These are phyloP conservation scores for Pantherophis alleghaniensis DNA, from an alignment of 2,797 vertebrate genomes.

Conservation along the genomic window DNA sequence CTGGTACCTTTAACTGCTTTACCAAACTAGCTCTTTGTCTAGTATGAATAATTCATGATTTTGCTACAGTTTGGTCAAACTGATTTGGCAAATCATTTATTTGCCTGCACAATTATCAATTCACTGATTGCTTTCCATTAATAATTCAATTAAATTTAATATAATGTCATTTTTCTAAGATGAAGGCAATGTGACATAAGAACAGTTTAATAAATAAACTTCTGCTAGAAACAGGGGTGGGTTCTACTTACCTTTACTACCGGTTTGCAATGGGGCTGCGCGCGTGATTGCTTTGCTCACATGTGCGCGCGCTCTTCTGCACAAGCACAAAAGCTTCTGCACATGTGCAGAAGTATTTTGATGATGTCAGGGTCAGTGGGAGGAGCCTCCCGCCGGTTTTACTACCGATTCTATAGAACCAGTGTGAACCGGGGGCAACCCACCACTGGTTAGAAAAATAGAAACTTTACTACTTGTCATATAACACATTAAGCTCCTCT, in stretches of 20 bases:
- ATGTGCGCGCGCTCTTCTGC: no score
- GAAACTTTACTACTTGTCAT: not conserved
- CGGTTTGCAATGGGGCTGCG: no score
- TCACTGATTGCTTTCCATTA: not conserved
- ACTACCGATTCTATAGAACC: no score
- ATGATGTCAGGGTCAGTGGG: no score
- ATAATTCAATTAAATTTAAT: not conserved
- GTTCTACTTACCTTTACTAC: no score
- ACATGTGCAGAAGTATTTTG: no score
- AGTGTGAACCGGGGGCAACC: no score
- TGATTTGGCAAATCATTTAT: not conserved
- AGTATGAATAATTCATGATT: not conserved
- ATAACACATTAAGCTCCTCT: not conserved
- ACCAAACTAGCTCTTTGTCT: not conserved
- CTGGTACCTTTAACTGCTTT: not conserved
- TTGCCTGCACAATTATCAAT: not conserved
- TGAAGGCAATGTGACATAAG: not conserved
- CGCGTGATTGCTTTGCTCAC: no score
- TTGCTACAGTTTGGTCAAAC: not conserved
- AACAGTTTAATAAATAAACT: not conserved
- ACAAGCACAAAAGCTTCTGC: no score
- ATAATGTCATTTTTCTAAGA: not conserved
- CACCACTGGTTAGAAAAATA: not conserved
- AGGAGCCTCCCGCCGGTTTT: no score
- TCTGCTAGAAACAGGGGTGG: not conserved